Conservation (phyloP, 2,797 vertebrate genomes). For the Holocentrus rufus region DNA sequence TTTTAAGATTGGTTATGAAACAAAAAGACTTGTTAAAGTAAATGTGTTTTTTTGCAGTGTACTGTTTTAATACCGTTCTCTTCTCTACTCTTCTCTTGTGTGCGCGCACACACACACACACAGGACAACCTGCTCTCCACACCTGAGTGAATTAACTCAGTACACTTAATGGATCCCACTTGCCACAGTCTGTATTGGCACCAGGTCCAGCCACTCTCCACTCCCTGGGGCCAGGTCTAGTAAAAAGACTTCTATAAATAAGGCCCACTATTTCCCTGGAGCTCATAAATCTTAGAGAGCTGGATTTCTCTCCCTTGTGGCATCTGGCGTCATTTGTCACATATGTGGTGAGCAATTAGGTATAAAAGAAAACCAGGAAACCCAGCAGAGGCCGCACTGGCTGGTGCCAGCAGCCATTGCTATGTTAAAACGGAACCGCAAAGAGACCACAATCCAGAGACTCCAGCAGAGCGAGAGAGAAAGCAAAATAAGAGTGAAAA, state of each 20-base stretch:
- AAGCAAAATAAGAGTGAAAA: constrained; percentile 34
- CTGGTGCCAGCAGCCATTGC: constrained; percentile 70
- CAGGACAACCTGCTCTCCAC: constrained; percentile 52
- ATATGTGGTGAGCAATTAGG: constrained; percentile 80
- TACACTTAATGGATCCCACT: constrained; percentile 69
- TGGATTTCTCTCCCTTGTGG: constrained; percentile 73
- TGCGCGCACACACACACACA: constrained; percentile 31
- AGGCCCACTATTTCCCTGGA: constrained; percentile 68
- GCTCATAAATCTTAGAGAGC: constrained; percentile 75
- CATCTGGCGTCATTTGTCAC: constrained; percentile 81
- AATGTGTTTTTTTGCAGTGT: no score
- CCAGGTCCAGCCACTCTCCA: constrained; percentile 60
- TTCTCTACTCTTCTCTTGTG: constrained; percentile 1
- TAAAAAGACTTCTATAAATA: constrained; percentile 76
- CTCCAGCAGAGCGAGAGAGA: constrained; percentile 23
- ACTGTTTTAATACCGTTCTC: no score
- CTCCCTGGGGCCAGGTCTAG: constrained; percentile 65
- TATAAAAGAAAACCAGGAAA: constrained; percentile 77
- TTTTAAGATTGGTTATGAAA: no score
- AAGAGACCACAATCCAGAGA: constrained; percentile 52
- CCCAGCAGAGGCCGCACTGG: constrained; percentile 55
- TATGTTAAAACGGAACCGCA: constrained; percentile 70
- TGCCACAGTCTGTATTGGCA: constrained; percentile 64
- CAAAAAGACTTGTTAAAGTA: no score
- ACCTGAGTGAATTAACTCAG: constrained; percentile 64